Percentiles rank a stretch among this genome's conserved stretches.
phyloP scores from a whole-genome alignment of 2,888 invertebrate species.

The Noctua fimbriata region DNA sequence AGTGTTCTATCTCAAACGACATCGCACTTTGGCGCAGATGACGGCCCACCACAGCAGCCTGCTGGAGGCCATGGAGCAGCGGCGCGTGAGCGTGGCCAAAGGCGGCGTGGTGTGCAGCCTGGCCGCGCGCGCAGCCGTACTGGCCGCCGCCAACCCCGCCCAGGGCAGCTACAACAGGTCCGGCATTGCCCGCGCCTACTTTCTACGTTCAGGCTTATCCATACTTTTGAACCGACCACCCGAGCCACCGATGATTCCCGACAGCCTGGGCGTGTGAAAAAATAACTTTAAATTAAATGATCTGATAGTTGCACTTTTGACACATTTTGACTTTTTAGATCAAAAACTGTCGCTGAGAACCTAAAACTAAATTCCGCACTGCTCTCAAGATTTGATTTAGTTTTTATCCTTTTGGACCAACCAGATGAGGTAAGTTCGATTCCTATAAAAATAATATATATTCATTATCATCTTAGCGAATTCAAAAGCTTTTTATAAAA shows the following conservation, averaged over 20 bases:
- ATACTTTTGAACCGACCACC: background rate
- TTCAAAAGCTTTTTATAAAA: background rate
- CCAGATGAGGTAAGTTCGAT: conserved; percentile 92
- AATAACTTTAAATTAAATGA: background rate
- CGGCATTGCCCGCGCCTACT: background rate
- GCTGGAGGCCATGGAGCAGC: conserved; percentile 98
- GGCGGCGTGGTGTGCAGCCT: conserved; percentile 96
- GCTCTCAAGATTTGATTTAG: conserved; percentile 97
- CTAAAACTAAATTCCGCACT: conserved; percentile 96
- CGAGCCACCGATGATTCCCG: no score
- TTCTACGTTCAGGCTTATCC: background rate
- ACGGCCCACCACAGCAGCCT: conserved; percentile 91
- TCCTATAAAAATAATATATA: background rate
- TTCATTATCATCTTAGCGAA: background rate
- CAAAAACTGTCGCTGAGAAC: conserved; percentile 97
- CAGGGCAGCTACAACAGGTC: conserved; percentile 94
- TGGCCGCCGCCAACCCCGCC: conserved; percentile 98
- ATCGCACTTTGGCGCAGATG: conserved; percentile 75
- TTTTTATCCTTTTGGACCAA: conserved; percentile 96
- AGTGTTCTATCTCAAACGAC: background rate
- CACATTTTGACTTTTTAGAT: conserved; percentile 80
- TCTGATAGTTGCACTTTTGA: background rate
- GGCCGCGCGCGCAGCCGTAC: conserved; percentile 95
- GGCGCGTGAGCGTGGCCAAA: conserved; percentile 97
- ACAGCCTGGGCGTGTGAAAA: background rate